Percentiles rank a stretch among this genome's conserved stretches.
These are phyloP conservation scores for Coregonus clupeaformis DNA, from an alignment of 2,113 vertebrate genomes.

Conservation along the genomic window DNA sequence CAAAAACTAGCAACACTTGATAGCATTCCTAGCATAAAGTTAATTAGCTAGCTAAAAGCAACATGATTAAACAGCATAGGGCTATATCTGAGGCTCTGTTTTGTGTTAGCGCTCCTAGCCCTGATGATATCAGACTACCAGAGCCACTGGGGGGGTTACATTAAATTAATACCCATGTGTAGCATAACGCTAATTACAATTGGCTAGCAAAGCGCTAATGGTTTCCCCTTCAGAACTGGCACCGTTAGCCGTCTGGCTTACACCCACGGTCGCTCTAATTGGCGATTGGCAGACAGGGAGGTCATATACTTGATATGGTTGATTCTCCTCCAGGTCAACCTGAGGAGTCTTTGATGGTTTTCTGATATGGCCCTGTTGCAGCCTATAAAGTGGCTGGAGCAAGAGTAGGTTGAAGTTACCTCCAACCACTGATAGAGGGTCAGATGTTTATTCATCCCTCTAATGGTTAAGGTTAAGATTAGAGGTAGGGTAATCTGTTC, in stretches of 20 bases:
- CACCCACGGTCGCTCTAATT: conserved; percentile 20
- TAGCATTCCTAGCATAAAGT: not conserved
- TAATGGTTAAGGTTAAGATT: not conserved
- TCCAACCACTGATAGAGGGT: not conserved
- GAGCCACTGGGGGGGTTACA: conserved; percentile 29
- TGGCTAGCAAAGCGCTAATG: conserved; percentile 10
- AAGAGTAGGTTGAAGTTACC: too few species aligned
- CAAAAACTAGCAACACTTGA: not conserved
- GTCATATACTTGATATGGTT: conserved; percentile 1
- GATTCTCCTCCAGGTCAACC: conserved; percentile 29
- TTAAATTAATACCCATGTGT: conserved; percentile 14
- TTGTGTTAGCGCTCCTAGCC: not conserved
- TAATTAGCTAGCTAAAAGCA: not conserved
- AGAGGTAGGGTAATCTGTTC: not conserved
- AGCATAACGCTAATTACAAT: conserved; percentile 46
- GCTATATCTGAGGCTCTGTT: not conserved
- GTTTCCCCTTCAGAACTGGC: conserved; percentile 28
- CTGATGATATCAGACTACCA: conserved; percentile 7
- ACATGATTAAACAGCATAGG: not conserved
- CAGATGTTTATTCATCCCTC: conserved; percentile 4
- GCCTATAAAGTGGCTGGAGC: not conserved
- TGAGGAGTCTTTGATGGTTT: not conserved
- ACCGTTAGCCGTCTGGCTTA: conserved; percentile 15
- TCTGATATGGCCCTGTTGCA: not conserved
- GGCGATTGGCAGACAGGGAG: conserved; percentile 26